Evolutionary conservation across 2,888 invertebrate genomes (phyloP).

Genomic region (Phasia obesa): DNA sequence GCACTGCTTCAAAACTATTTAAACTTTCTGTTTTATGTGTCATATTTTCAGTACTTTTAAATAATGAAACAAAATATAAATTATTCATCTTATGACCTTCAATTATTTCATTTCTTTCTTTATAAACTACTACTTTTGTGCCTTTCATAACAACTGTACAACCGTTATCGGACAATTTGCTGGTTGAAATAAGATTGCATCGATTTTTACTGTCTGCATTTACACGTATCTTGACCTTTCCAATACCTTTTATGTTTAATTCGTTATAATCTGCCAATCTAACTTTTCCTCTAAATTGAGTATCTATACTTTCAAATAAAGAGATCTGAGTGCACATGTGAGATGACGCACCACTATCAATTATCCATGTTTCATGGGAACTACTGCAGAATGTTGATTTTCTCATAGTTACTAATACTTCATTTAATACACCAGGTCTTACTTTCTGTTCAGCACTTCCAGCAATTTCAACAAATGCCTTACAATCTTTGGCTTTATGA

Average conservation of each 20-base stretch:
- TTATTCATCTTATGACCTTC: neutral
- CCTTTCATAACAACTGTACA: neutral
- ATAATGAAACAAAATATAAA: conserved; percentile 4
- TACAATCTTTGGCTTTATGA: conserved; percentile 35
- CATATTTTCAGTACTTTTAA: neutral
- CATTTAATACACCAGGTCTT: neutral
- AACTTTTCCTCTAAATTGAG: neutral
- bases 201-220: neutral
- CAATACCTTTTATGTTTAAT: neutral
- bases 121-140: neutral
- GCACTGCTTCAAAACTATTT: neutral
- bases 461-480: neutral
- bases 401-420: neutral
- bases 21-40: neutral
- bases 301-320: conserved; percentile 6
- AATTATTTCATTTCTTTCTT: neutral
- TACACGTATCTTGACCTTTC: neutral
- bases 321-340: conserved; percentile 3
- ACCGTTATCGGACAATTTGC: conserved; percentile 12
- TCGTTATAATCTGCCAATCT: neutral
- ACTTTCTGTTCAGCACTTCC: conserved; percentile 6
- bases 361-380: conserved; percentile 12
- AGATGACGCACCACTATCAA: conserved; percentile 46
- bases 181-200: conserved; percentile 7
- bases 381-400: neutral